phyloP scores from a whole-genome alignment of 2,797 vertebrate genomes.

The Pangasius macronema region DNA sequence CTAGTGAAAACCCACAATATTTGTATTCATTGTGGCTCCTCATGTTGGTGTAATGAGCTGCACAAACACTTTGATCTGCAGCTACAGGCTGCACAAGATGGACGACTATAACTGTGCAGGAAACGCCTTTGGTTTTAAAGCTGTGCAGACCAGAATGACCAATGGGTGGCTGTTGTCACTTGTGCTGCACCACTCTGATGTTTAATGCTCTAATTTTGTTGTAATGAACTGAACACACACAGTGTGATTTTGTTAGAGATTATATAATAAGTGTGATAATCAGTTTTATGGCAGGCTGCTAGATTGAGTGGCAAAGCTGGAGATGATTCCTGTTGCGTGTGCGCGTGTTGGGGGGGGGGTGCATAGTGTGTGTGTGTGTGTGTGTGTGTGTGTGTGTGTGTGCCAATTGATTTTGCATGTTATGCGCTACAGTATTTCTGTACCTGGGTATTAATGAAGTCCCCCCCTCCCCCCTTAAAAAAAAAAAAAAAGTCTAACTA shows the following conservation, averaged over 20 bases:
- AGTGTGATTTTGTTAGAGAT: constrained; percentile 18
- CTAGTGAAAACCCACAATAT: background rate
- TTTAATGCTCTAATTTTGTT: background rate
- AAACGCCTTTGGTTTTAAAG: background rate
- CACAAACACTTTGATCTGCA: background rate
- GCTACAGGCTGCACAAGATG: constrained; percentile 28
- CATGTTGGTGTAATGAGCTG: background rate
- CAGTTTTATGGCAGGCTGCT: background rate
- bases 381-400: background rate
- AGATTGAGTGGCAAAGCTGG: background rate
- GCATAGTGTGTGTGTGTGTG: constrained; percentile 14
- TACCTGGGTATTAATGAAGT: background rate
- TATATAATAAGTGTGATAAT: constrained; percentile 24
- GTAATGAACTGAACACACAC: constrained; percentile 6
- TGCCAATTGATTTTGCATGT: background rate
- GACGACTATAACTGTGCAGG: background rate
- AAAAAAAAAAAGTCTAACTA: background rate
- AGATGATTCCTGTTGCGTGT: background rate
- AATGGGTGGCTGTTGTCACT: background rate
- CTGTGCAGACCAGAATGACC: background rate
- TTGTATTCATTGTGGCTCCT: background rate
- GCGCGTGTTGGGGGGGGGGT: background rate
- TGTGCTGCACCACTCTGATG: background rate
- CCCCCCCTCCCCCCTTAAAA: background rate
- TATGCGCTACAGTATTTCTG: background rate